A percentile compares a stretch with the other conserved stretches of the same genome.
Evolutionary conservation across 2,888 invertebrate genomes (phyloP).

Genomic region (Blastobasis adustella): DNA sequence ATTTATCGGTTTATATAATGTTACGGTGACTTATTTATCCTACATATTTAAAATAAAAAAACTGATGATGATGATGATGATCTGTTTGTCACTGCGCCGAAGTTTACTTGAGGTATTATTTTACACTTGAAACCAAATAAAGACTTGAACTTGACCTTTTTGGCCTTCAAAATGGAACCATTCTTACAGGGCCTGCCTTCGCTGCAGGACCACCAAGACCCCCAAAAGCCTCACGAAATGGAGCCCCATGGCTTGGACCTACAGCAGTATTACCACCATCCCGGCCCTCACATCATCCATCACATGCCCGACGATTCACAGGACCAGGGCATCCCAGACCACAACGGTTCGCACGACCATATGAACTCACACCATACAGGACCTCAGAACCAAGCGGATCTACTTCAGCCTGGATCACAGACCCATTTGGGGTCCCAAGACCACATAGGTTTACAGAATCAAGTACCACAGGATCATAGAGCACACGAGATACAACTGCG

Average conservation of each 20-base stretch:
- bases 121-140: too few species aligned
- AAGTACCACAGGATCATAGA: not conserved
- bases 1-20: too few species aligned
- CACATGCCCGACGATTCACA: constrained; percentile 9
- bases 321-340: constrained; percentile 7
- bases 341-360: not conserved
- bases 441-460: not conserved
- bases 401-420: not conserved
- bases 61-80: too few species aligned
- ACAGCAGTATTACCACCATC: constrained; percentile 41
- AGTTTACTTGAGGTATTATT: too few species aligned
- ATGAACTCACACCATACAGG: not conserved
- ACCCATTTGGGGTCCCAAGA: not conserved
- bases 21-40: too few species aligned
- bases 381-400: not conserved
- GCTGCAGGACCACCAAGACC: constrained; percentile 17
- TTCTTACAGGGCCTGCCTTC: constrained; percentile 21
- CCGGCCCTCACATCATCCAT: constrained; percentile 14
- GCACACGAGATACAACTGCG: constrained; percentile 7
- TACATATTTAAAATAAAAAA: too few species aligned
- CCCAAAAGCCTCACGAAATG: constrained; percentile 24
- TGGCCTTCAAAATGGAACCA: too few species aligned
- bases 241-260: constrained; percentile 21
- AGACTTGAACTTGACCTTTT: too few species aligned
- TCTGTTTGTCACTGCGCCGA: too few species aligned